These are phyloP conservation scores for Dryobotodes eremita DNA, from an alignment of 2,888 invertebrate species.

Conservation along the genomic window DNA sequence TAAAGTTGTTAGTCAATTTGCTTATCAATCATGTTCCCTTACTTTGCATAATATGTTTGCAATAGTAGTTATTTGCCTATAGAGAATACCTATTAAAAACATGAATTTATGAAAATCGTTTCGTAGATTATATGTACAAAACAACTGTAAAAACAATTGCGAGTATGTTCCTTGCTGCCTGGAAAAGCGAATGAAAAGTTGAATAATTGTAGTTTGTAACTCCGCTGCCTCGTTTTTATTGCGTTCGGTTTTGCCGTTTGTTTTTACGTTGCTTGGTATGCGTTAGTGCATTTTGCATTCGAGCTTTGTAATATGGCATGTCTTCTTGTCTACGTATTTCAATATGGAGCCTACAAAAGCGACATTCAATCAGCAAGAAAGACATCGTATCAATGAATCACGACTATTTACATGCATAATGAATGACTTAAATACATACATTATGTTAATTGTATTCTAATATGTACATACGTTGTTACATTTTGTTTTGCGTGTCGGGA, in stretches of 20 bases:
- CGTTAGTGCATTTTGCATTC: slow-evolving; percentile 14
- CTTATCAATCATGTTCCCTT: background rate
- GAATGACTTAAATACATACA: slow-evolving; percentile 57
- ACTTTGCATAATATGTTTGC: background rate
- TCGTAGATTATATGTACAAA: slow-evolving; percentile 3
- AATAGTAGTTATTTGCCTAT: background rate
- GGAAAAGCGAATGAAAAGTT: background rate
- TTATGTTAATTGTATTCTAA: slow-evolving; percentile 60
- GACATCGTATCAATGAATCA: slow-evolving; percentile 58
- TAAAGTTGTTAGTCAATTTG: background rate
- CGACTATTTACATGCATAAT: slow-evolving; percentile 54
- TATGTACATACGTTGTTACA: slow-evolving; percentile 22
- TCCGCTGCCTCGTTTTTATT: background rate
- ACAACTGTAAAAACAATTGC: slow-evolving; percentile 20
- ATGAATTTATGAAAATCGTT: background rate
- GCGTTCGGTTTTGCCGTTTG: background rate
- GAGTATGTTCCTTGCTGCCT: background rate
- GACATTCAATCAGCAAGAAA: slow-evolving; percentile 40
- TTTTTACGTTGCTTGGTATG: slow-evolving; percentile 17
- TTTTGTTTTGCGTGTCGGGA: slow-evolving; percentile 32
- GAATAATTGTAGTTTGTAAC: slow-evolving; percentile 3
- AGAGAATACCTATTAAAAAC: background rate
- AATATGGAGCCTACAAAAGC: slow-evolving; percentile 17
- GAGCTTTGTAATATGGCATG: slow-evolving; percentile 3
- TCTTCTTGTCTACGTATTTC: slow-evolving; percentile 13